Evolutionary conservation across 2,888 invertebrate genomes (phyloP).

Genomic region (Synergus japonicus): DNA sequence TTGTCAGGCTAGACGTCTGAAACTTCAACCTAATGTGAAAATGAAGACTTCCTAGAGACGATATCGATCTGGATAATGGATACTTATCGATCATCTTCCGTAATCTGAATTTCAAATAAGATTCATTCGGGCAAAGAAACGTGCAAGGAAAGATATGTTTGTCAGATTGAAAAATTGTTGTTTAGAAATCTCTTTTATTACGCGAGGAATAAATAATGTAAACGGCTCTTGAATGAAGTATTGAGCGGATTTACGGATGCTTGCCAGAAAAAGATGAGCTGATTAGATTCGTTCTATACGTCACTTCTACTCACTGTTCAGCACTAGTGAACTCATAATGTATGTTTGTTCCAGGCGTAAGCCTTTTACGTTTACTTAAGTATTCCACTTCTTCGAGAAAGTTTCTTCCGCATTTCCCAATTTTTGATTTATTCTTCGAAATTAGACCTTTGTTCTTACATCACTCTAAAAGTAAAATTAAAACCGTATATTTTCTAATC

Average conservation of each 20-base stretch:
- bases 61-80: neutral
- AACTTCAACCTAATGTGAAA: neutral
- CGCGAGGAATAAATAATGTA: neutral
- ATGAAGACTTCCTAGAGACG: neutral
- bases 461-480: neutral
- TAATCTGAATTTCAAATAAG: conserved; percentile 1
- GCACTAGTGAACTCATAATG: conserved; percentile 11
- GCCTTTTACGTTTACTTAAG: conserved; percentile 5
- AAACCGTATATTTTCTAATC: too few species aligned
- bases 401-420: neutral
- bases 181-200: neutral
- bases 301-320: neutral
- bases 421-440: neutral
- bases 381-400: conserved; percentile 10
- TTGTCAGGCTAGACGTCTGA: too few species aligned
- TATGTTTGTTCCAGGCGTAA: conserved; percentile 8
- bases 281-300: neutral
- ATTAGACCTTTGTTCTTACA: neutral
- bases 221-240: neutral
- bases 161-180: neutral
- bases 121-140: neutral
- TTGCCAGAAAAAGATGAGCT: neutral
- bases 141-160: neutral
- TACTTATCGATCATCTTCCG: neutral
- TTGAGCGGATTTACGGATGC: conserved; percentile 29